Evolutionary conservation across 2,888 invertebrate species (phyloP).

Genomic region (Anaspis maculata): DNA sequence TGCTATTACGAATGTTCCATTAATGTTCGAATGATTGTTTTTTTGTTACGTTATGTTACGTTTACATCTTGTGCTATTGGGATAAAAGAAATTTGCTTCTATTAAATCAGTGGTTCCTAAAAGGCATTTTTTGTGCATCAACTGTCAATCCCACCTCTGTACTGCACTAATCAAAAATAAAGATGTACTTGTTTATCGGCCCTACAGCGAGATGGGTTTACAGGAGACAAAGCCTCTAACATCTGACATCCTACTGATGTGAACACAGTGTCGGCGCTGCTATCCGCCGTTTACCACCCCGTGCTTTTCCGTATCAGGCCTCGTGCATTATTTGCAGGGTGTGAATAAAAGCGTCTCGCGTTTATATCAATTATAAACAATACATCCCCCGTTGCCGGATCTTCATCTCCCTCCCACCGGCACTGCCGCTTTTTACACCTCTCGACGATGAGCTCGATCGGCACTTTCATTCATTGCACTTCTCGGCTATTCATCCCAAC

Average conservation of each 20-base stretch:
- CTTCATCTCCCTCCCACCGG: conserved; percentile 10
- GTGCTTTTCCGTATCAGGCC: conserved; percentile 7
- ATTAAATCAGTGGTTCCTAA: too few species aligned
- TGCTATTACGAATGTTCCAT: too few species aligned
- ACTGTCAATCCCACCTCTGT: too few species aligned
- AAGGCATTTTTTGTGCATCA: too few species aligned
- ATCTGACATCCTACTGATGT: conserved; percentile 14
- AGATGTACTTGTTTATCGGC: too few species aligned
- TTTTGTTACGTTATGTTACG: too few species aligned
- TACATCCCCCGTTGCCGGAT: conserved; percentile 14
- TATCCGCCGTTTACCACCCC: conserved; percentile 7
- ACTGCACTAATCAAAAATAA: too few species aligned
- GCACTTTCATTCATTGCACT: conserved; percentile 12
- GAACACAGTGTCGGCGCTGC: conserved; percentile 12
- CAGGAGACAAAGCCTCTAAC: conserved; percentile 11
- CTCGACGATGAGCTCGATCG: conserved; percentile 12
- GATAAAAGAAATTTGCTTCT: too few species aligned
- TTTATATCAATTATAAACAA: conserved; percentile 17
- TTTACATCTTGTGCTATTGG: too few species aligned
- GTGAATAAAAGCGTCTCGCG: conserved; percentile 15
- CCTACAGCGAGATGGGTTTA: too few species aligned
- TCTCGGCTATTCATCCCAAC: conserved; percentile 9
- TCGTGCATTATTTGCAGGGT: conserved; percentile 14
- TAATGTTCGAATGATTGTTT: too few species aligned
- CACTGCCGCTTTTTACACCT: conserved; percentile 12